Evolutionary conservation across 2,888 invertebrate genomes (phyloP).

Genomic region (Hyposoter didymator): DNA sequence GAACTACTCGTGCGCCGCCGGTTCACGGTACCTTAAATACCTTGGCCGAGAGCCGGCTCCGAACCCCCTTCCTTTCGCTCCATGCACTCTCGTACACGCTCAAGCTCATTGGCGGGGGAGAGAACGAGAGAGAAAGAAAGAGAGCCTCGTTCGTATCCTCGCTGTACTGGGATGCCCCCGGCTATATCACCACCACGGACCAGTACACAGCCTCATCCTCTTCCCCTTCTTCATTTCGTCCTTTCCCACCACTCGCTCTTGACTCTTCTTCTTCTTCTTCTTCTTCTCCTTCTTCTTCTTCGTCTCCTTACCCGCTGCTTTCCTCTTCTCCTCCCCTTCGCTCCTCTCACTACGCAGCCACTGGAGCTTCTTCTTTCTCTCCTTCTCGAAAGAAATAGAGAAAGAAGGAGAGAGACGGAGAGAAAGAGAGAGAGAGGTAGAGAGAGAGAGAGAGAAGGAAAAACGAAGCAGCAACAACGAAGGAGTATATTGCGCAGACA

Average conservation of each 20-base stretch:
- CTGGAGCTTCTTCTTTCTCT: constrained; percentile 31
- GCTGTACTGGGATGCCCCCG: constrained; percentile 58
- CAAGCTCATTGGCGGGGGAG: constrained; percentile 71
- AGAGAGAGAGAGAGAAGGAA: neutral
- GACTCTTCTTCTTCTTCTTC: constrained; percentile 30
- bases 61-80: constrained; percentile 60
- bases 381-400: constrained; percentile 18
- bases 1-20: constrained; percentile 87
- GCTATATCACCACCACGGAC: constrained; percentile 65
- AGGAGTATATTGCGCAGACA: constrained; percentile 49
- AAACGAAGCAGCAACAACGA: constrained; percentile 13
- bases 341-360: neutral
- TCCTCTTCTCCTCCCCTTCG: neutral
- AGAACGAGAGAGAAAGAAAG: constrained; percentile 54
- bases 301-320: constrained; percentile 25
- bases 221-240: constrained; percentile 47
- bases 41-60: constrained; percentile 85
- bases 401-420: neutral
- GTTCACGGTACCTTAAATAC: constrained; percentile 87
- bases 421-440: neutral
- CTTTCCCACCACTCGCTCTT: constrained; percentile 45
- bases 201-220: constrained; percentile 60
- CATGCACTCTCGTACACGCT: constrained; percentile 59
- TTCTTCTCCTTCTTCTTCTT: constrained; percentile 34
- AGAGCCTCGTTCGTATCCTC: constrained; percentile 47